phyloP scores from a whole-genome alignment of 2,113 vertebrate genomes.

The Probosciger aterrimus region DNA sequence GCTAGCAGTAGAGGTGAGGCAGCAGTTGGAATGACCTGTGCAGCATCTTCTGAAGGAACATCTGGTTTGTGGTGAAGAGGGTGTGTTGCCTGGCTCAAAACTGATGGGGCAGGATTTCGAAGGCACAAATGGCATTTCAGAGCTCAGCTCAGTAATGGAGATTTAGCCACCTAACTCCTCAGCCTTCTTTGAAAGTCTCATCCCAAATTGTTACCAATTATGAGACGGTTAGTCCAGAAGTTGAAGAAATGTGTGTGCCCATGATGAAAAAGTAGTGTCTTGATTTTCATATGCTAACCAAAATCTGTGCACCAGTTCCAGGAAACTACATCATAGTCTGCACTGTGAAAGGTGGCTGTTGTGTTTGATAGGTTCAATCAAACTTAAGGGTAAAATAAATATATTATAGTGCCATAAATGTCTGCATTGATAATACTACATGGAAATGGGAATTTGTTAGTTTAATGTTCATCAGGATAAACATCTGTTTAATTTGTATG shows the following conservation, averaged over 20 bases:
- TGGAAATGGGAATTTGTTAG: constrained; percentile 1
- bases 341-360: constrained; percentile 6
- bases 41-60: not conserved
- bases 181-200: not conserved
- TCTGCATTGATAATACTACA: not conserved
- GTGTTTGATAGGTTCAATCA: constrained; percentile 17
- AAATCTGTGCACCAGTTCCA: constrained; percentile 15
- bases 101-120: not conserved
- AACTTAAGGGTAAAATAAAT: constrained; percentile 18
- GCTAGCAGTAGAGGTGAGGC: not conserved
- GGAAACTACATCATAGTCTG: constrained; percentile 28
- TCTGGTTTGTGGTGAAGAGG: not conserved
- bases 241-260: not conserved
- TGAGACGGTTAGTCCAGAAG: not conserved
- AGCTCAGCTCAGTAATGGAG: not conserved
- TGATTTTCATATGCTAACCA: not conserved
- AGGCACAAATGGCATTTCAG: not conserved
- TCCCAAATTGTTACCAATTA: not conserved
- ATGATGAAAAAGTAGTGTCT: not conserved
- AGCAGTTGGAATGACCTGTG: not conserved
- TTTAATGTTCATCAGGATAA: constrained; percentile 20
- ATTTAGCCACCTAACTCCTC: not conserved
- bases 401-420: not conserved
- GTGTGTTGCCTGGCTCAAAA: not conserved
- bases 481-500: not conserved